phyloP scores from a whole-genome alignment of 2,797 vertebrate species.

The Channa striata region DNA sequence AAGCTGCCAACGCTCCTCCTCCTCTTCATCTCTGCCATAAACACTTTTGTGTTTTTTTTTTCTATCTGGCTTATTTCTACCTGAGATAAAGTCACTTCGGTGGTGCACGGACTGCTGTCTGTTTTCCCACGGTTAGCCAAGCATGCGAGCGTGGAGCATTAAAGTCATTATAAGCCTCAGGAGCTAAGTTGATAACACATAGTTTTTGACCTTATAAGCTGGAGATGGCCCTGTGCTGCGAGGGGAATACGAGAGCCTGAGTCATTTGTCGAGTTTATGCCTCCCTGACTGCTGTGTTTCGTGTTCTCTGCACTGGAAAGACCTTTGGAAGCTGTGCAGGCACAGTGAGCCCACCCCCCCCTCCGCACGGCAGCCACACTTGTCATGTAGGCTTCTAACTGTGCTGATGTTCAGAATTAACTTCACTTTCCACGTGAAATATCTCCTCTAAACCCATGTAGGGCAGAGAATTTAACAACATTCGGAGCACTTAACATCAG shows the following conservation, averaged over 20 bases:
- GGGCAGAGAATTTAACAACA: conserved; percentile 15
- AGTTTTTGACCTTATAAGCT: conserved; percentile 56
- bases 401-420: conserved; percentile 12
- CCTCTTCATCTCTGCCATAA: conserved; percentile 39
- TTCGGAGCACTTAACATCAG: conserved; percentile 6
- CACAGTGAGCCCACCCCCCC: conserved; percentile 25
- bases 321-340: conserved; percentile 18
- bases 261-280: conserved; percentile 52
- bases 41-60: conserved; percentile 30
- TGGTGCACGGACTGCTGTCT: conserved; percentile 1
- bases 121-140: conserved; percentile 29
- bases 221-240: conserved; percentile 44
- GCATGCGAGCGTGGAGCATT: conserved; percentile 14
- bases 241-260: conserved; percentile 41
- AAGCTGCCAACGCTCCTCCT: conserved; percentile 34
- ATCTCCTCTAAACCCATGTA: conserved; percentile 14
- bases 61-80: conserved; percentile 51
- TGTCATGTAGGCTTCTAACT: not conserved
- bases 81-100: conserved; percentile 28
- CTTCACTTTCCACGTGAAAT: conserved; percentile 6
- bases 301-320: conserved; percentile 26
- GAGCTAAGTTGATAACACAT: conserved; percentile 46
- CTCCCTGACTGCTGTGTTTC: conserved; percentile 37
- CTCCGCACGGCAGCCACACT: conserved; percentile 5
- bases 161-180: conserved; percentile 31